A percentile compares a stretch with the other conserved stretches of the same genome.
Conservation (phyloP, 2,888 invertebrate genomes). For the Homarus gammarus region DNA sequence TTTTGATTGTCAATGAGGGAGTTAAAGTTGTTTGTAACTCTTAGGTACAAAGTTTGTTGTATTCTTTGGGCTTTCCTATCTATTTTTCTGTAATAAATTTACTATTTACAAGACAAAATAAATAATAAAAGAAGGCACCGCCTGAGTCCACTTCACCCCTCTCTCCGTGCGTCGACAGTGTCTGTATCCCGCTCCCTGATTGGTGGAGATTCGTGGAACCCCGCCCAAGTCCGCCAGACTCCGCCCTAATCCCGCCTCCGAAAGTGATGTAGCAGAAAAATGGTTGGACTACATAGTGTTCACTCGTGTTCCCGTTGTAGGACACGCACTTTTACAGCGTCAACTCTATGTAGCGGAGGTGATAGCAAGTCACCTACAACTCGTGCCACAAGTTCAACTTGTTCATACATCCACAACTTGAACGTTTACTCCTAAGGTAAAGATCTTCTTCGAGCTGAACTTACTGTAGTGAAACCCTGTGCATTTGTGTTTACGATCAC, state of each 20-base stretch:
- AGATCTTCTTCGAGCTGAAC: slow-evolving; percentile 57
- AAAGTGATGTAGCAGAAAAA: slow-evolving; percentile 76
- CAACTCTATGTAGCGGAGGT: slow-evolving; percentile 75
- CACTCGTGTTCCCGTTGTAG: slow-evolving; percentile 76
- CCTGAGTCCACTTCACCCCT: slow-evolving; percentile 63
- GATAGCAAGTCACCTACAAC: slow-evolving; percentile 73
- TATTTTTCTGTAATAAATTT: background rate
- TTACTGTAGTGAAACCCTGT: slow-evolving; percentile 55
- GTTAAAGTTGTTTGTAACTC: background rate
- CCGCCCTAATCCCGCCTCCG: slow-evolving; percentile 71
- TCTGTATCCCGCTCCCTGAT: slow-evolving; percentile 22
- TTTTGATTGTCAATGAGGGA: slow-evolving; percentile 27
- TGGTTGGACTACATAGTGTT: slow-evolving; percentile 76
- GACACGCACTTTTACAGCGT: slow-evolving; percentile 76
- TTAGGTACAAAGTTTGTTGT: background rate
- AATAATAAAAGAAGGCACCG: background rate
- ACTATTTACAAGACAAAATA: background rate
- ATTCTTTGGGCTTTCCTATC: too few relatives aligned
- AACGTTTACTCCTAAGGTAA: slow-evolving; percentile 69
- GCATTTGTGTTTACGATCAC: slow-evolving; percentile 66
- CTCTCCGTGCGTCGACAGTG: slow-evolving; percentile 57
- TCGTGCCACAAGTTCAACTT: slow-evolving; percentile 70
- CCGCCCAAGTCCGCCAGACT: slow-evolving; percentile 48
- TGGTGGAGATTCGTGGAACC: slow-evolving; percentile 37
- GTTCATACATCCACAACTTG: slow-evolving; percentile 70